Percentiles rank a stretch among this genome's conserved stretches.
Evolutionary conservation across 2,113 vertebrate genomes (phyloP).

Genomic region (Rhea americana): DNA sequence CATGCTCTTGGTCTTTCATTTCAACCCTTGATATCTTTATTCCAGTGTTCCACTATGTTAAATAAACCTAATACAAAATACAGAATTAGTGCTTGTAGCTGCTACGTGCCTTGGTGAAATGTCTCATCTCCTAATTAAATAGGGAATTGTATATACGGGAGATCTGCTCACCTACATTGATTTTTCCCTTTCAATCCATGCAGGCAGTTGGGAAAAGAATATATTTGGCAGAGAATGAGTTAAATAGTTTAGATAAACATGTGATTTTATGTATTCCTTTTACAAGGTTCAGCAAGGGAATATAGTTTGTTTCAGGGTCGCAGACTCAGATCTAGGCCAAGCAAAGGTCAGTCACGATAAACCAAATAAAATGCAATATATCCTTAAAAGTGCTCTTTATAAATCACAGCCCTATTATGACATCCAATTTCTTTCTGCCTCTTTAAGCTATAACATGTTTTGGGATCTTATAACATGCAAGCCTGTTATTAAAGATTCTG

Average conservation of each 20-base stretch:
- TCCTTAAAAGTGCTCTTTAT: background rate
- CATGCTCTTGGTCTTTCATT: background rate
- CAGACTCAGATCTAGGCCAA: background rate
- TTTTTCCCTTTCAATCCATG: background rate
- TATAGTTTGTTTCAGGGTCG: background rate
- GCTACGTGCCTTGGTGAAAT: background rate
- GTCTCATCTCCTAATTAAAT: background rate
- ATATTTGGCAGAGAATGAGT: background rate
- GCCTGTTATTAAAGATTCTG: conserved; percentile 76
- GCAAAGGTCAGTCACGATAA: conserved; percentile 10
- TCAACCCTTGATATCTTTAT: background rate
- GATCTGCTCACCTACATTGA: background rate
- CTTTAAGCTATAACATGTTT: conserved; percentile 64
- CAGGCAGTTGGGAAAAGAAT: background rate
- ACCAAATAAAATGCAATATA: background rate
- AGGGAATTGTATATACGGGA: background rate
- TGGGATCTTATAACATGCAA: conserved; percentile 54
- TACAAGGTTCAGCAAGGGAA: background rate
- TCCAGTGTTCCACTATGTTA: background rate
- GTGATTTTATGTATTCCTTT: background rate
- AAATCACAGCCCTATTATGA: conserved; percentile 16
- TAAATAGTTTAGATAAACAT: background rate
- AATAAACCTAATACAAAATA: background rate
- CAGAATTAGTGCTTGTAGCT: background rate
- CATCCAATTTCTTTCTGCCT: conserved; percentile 50